These are phyloP conservation scores for Gallinago stenura DNA, from an alignment of 2,797 vertebrate species.

Conservation along the genomic window DNA sequence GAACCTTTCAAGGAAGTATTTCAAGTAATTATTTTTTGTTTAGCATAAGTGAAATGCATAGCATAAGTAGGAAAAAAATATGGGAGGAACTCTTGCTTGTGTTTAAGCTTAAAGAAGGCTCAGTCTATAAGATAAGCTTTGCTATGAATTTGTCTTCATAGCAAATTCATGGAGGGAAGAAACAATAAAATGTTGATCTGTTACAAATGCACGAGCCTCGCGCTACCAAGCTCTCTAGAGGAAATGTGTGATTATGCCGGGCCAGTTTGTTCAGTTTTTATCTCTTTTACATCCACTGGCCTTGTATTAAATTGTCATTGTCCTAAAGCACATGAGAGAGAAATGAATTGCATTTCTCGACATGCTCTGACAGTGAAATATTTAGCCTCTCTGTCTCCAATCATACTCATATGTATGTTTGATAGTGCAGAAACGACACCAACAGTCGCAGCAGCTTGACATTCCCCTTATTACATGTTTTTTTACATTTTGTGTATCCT, in stretches of 20 bases:
- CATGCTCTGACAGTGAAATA: conserved; percentile 96
- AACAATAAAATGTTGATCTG: conserved; percentile 85
- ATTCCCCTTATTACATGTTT: conserved; percentile 69
- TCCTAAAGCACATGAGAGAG: conserved; percentile 85
- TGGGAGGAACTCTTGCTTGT: background rate
- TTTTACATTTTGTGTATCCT: conserved; percentile 14
- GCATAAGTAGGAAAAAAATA: background rate
- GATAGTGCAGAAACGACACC: conserved; percentile 83
- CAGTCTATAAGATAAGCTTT: background rate
- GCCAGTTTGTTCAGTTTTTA: conserved; percentile 82
- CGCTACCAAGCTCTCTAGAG: conserved; percentile 77
- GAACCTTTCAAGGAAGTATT: conserved; percentile 11
- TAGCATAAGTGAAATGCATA: background rate
- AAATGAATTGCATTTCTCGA: conserved; percentile 90
- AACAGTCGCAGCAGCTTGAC: conserved; percentile 70
- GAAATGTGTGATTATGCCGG: conserved; percentile 80
- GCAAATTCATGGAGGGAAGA: conserved; percentile 69
- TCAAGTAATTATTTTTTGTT: conserved; percentile 45
- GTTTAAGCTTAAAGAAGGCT: conserved; percentile 44
- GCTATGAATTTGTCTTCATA: conserved; percentile 46
- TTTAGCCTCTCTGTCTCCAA: conserved; percentile 90
- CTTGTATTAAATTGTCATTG: conserved; percentile 92
- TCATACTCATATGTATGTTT: conserved; percentile 89
- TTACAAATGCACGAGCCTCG: conserved; percentile 75
- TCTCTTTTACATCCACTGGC: conserved; percentile 84